Conservation (phyloP, 2,888 invertebrate species). For the Caradrina kadenii region DNA sequence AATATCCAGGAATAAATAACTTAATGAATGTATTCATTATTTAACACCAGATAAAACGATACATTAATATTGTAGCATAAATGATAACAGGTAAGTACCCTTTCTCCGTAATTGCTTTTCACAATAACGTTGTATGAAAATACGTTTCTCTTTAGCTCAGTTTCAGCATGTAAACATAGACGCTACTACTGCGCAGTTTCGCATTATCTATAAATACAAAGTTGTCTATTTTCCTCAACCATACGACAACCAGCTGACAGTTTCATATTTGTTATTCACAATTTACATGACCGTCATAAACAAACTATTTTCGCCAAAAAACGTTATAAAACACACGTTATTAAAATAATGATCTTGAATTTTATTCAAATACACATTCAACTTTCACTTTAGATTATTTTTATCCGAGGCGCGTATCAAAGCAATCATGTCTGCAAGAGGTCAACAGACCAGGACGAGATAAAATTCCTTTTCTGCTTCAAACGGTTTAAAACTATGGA, state of each 20-base stretch:
- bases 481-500: slow-evolving; percentile 40
- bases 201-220: slow-evolving; percentile 27
- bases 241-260: slow-evolving; percentile 43
- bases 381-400: slow-evolving; percentile 71
- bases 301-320: slow-evolving; percentile 21
- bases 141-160: slow-evolving; percentile 24
- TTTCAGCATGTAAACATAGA: slow-evolving; percentile 33
- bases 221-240: slow-evolving; percentile 40
- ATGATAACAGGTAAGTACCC: background rate
- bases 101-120: slow-evolving; percentile 23
- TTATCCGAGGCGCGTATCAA: slow-evolving; percentile 55
- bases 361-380: slow-evolving; percentile 51
- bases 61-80: slow-evolving; percentile 4
- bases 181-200: slow-evolving; percentile 43
- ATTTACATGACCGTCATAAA: slow-evolving; percentile 8
- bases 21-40: background rate
- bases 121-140: slow-evolving; percentile 15
- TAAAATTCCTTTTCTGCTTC: slow-evolving; percentile 57
- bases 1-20: too few relatives aligned
- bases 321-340: background rate
- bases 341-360: slow-evolving; percentile 27
- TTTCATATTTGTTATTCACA: slow-evolving; percentile 17
- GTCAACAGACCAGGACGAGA: slow-evolving; percentile 66
- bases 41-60: slow-evolving; percentile 11
- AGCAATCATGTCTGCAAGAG: slow-evolving; percentile 62